phyloP scores from a whole-genome alignment of 2,888 invertebrate species.

The Pyrocoelia pectoralis region DNA sequence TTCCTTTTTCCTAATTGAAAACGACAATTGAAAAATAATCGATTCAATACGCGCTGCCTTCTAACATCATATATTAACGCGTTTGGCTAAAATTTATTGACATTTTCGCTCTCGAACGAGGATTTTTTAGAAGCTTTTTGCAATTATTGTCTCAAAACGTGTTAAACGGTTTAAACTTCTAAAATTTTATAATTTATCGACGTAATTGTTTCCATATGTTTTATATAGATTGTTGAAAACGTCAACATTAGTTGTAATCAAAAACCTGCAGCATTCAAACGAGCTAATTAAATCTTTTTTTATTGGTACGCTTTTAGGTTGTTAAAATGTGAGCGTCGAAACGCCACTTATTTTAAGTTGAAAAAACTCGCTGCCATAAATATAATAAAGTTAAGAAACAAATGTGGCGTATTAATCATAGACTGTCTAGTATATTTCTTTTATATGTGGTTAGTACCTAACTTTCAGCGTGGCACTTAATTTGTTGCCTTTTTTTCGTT shows the following conservation, averaged over 20 bases:
- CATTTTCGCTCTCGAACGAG: conserved; percentile 30
- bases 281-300: conserved; percentile 13
- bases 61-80: conserved; percentile 42
- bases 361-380: neutral
- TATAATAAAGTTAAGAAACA: neutral
- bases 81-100: conserved; percentile 44
- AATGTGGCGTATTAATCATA: neutral
- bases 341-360: neutral
- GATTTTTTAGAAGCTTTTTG: conserved; percentile 28
- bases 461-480: neutral
- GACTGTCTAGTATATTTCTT: neutral
- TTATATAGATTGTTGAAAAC: conserved; percentile 10
- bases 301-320: neutral
- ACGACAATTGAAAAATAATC: conserved; percentile 46
- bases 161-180: conserved; percentile 19
- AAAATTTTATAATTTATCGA: conserved; percentile 25
- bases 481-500: neutral
- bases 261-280: conserved; percentile 9
- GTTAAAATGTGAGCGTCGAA: neutral
- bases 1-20: conserved; percentile 46
- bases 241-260: conserved; percentile 17
- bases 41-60: conserved; percentile 34
- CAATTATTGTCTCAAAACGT: conserved; percentile 24
- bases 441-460: neutral
- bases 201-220: conserved; percentile 16